Percentiles rank a stretch among this genome's conserved stretches.
phyloP scores from a whole-genome alignment of 2,888 invertebrate genomes.

The Dolichopus griseipennis region DNA sequence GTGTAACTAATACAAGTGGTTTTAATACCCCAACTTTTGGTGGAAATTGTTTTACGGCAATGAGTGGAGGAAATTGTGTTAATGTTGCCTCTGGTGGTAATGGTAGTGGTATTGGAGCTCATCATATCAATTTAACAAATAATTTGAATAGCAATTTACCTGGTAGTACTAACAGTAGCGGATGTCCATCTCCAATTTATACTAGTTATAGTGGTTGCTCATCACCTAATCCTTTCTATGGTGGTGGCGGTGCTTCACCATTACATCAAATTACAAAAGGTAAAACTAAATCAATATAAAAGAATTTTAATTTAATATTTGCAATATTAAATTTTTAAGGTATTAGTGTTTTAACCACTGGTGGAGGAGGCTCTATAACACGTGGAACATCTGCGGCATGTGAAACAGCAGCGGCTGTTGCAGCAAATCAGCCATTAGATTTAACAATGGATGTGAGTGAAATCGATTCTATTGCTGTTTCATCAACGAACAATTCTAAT shows the following conservation, averaged over 20 bases:
- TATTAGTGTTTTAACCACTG: constrained; percentile 65
- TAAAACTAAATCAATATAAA: constrained; percentile 44
- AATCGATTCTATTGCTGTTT: constrained; percentile 18
- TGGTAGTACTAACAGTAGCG: constrained; percentile 32
- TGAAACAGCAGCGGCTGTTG: constrained; percentile 28
- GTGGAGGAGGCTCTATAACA: constrained; percentile 59
- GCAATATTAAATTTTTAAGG: constrained; percentile 52
- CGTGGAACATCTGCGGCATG: constrained; percentile 56
- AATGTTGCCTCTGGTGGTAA: constrained; percentile 12
- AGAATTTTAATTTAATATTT: constrained; percentile 42
- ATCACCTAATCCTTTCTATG: constrained; percentile 38
- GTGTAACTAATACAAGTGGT: constrained; percentile 18
- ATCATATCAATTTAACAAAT: constrained; percentile 28
- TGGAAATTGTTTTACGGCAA: constrained; percentile 8
- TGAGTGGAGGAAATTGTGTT: constrained; percentile 9
- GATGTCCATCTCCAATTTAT: constrained; percentile 48
- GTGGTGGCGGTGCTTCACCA: constrained; percentile 21
- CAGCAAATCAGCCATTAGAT: constrained; percentile 38
- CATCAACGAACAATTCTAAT: constrained; percentile 14
- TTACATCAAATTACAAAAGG: constrained; percentile 60
- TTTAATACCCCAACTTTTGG: constrained; percentile 24
- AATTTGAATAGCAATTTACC: constrained; percentile 14
- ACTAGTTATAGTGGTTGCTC: constrained; percentile 38
- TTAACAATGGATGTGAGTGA: constrained; percentile 40
- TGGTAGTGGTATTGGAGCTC: constrained; percentile 12